Evolutionary conservation across 2,888 invertebrate species (phyloP), one percentile per base, ranked within the genome.

Genomic region (Zaprionus obscuricornis): DNA sequence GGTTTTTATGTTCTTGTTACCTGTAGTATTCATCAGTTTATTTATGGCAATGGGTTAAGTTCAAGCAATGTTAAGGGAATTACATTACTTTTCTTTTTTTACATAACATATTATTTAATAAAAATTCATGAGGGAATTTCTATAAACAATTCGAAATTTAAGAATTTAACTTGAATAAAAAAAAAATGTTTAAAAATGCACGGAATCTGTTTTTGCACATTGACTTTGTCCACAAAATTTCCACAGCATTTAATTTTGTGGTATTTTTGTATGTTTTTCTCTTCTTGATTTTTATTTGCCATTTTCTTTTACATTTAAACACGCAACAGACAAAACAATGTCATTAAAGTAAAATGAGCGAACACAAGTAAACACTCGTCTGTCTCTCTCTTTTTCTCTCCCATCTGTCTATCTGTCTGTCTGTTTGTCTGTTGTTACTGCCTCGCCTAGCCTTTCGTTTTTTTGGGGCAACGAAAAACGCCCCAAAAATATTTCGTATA

Each of bases 271-370:
- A 22, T 40, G 20, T 29, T 7, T 16, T 33, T 34, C 31, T 40
- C 22, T 17, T 51, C 39, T 50, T 24, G 18, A 6, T 37, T 6
- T 24, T 20, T 10, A 3, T 26, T 33, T 8, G 40, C 31, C n/a
- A n/a, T 59, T 10, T 22, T 22, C 22, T 22, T 4, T 22, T 4
- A 22, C 22, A 22, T 22, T 5, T 45, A 33, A 59, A 47, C 73
- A 73, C 73, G 64, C 59, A 72, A 67, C 55, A 78, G 59, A 70
- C 67, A 60, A 66, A 74, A 55, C 58, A 52, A 56, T 49, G 73
- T 72, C 83, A 69, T 85, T 78, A 72, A 64, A 79, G 76, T 51
- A 57, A 85, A 83, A 79, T 64, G 68, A 72, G 50, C 68, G 47
- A 40, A 56, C 36, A 47, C 24, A 43, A 71, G 50, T 27, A 45